phyloP scores from a whole-genome alignment of 2,797 vertebrate genomes.

The Galago senegalensis region DNA sequence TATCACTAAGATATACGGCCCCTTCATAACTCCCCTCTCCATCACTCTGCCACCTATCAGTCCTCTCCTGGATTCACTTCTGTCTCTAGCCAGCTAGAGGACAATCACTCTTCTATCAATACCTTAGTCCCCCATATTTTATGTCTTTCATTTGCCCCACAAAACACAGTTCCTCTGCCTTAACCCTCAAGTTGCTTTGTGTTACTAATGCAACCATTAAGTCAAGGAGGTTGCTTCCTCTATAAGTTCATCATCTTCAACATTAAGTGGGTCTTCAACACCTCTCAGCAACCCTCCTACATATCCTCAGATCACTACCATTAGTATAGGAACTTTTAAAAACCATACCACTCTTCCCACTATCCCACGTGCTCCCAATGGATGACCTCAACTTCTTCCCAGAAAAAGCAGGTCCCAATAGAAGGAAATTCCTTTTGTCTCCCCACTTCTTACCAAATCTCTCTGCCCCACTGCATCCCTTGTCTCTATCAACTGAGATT shows the following conservation, averaged over 20 bases:
- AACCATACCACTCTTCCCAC: background rate
- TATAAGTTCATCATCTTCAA: background rate
- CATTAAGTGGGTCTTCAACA: background rate
- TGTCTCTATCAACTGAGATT: background rate
- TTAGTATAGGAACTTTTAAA: background rate
- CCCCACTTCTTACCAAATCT: constrained; percentile 28
- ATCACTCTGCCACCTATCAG: background rate
- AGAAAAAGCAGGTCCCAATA: constrained; percentile 15
- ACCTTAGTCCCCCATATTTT: background rate
- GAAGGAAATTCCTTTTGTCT: constrained; percentile 48
- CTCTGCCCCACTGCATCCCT: background rate
- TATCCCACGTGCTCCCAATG: background rate
- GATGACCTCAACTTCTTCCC: constrained; percentile 31
- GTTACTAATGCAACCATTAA: background rate
- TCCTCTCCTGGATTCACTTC: constrained; percentile 40
- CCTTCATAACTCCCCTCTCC: background rate
- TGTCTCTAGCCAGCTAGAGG: constrained; percentile 8
- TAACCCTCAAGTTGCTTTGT: background rate
- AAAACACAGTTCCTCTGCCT: constrained; percentile 27
- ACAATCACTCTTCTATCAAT: constrained; percentile 46
- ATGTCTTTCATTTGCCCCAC: constrained; percentile 14
- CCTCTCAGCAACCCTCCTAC: background rate
- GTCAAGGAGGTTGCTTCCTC: background rate
- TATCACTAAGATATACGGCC: background rate
- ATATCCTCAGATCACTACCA: background rate